phyloP scores from a whole-genome alignment of 2,888 invertebrate species.

The Patella caerulea region DNA sequence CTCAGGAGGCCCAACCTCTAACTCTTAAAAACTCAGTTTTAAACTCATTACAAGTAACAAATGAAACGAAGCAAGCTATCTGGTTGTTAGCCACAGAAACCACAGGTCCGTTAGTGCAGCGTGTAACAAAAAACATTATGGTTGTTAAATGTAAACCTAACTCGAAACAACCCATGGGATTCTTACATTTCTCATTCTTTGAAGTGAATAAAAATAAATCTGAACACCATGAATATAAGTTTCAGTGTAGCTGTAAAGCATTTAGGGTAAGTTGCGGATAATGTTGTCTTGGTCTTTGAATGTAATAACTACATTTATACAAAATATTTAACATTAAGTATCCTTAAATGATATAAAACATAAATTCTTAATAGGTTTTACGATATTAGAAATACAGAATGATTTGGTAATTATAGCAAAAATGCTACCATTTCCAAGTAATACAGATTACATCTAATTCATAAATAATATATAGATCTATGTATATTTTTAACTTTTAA shows the following conservation, averaged over 20 bases:
- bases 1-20: slow-evolving; percentile 77
- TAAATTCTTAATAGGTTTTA: too few species aligned
- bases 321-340: too few species aligned
- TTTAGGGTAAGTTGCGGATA: slow-evolving; percentile 72
- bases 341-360: too few species aligned
- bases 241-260: slow-evolving; percentile 76
- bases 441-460: too few species aligned
- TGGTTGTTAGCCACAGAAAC: slow-evolving; percentile 77
- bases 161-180: slow-evolving; percentile 80
- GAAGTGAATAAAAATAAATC: slow-evolving; percentile 61
- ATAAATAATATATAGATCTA: too few species aligned
- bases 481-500: too few species aligned
- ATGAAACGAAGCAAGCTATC: slow-evolving; percentile 77
- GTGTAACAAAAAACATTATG: slow-evolving; percentile 81
- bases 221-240: slow-evolving; percentile 73
- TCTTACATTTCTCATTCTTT: slow-evolving; percentile 79
- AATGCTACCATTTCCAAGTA: too few species aligned
- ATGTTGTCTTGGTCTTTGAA: too few species aligned
- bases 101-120: slow-evolving; percentile 79
- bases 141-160: slow-evolving; percentile 80
- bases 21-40: slow-evolving; percentile 78
- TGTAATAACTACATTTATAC: too few species aligned
- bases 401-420: too few species aligned
- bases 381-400: too few species aligned
- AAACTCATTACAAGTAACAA: slow-evolving; percentile 76